A percentile compares a stretch with the other conserved stretches of the same genome.
phyloP scores from a whole-genome alignment of 1,140 invertebrate genomes.

The Delia radicum region DNA sequence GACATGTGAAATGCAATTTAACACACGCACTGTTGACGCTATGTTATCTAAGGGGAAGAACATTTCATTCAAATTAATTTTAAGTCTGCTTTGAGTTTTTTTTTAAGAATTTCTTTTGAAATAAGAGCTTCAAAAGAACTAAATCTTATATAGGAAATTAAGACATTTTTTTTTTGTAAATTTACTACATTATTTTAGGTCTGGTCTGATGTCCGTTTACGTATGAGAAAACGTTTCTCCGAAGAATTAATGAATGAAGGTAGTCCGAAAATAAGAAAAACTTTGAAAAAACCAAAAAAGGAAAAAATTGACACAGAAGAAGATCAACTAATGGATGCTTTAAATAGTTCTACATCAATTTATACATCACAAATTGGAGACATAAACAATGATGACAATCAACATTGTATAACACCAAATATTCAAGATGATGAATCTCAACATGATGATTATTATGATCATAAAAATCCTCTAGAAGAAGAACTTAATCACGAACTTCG shows the following conservation, averaged over 20 bases:
- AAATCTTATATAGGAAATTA: no score
- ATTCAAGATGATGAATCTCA: neutral
- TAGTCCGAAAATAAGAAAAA: neutral
- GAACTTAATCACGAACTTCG: neutral
- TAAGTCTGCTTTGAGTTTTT: no score
- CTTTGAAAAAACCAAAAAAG: neutral
- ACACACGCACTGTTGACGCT: no score
- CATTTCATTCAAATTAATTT: no score
- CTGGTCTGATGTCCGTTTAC: slow-evolving; percentile 3
- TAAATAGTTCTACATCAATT: neutral
- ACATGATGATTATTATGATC: neutral
- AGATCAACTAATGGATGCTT: neutral
- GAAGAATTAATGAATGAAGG: no score
- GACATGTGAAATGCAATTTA: no score
- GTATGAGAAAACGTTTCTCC: neutral
- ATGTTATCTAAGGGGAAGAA: no score
- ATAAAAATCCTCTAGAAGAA: neutral
- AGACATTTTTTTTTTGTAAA: neutral
- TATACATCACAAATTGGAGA: neutral
- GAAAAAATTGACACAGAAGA: neutral
- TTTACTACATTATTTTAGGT: neutral
- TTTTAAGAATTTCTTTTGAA: no score
- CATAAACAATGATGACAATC: neutral
- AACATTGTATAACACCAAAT: neutral
- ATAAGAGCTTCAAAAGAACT: no score